Evolutionary conservation across 2,113 vertebrate species (phyloP), one percentile per base, ranked within the genome.

Genomic region (Microcebus jonahi): DNA sequence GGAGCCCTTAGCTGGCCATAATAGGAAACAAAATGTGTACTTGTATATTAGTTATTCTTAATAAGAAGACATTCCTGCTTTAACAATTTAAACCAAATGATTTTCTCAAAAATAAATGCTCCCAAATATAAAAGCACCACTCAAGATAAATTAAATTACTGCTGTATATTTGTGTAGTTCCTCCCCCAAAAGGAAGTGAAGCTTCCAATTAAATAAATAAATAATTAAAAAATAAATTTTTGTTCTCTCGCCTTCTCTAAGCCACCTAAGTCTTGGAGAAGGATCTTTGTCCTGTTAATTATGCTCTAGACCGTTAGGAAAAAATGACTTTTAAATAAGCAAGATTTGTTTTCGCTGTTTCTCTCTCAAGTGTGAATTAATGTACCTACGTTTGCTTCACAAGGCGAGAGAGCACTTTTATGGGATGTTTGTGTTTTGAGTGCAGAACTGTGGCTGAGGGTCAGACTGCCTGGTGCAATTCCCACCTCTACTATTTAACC

Each of bases 251-350:
- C 45, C 48, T 86, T 88, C 27, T 61, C 48, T 92, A 57, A 31
- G 2, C 9, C 15, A 10, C 59, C 27, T 90, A 42, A 42, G 73
- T 94, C 71, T 95, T 61, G 90, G 59, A 81, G 39, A 88, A 92
- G 39, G 29, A 85, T 76, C 20, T 55, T 36, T 95, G 57, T 83
- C n/a, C 42, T 3, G 0, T 90, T 92, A 75, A 84, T 95, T 80
- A 95, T 36, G 45, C 34, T 87, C 36, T 90, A 76, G 90, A 68
- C 29, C 88, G 75, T 94, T 61, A 91, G 27, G 42, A n/a, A 96
- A 96, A 97, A 96, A 88, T 29, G 21, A 96, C 84, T 80, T 94
- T 84, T 80, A 95, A 91, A 90, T 48, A 81, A 88, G 20, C 23
- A 45, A 42, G 21, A 68, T 21, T 67, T 92, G 77, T 67, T 71